Conservation (phyloP, 2,888 invertebrate species). For the Harmothoe impar region DNA sequence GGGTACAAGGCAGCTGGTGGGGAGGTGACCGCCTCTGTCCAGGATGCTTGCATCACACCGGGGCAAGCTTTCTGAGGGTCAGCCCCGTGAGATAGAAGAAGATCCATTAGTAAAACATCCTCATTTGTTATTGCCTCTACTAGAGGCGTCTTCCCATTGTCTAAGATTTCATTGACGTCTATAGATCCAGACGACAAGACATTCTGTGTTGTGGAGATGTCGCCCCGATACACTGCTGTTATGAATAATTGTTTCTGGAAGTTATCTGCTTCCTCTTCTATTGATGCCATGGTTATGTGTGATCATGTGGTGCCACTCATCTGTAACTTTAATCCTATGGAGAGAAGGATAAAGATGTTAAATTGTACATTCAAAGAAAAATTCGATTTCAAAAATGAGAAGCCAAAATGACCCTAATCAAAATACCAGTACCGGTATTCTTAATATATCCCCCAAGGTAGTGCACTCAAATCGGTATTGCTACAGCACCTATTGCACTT, state of each 20-base stretch:
- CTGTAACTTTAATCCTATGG: too few species aligned
- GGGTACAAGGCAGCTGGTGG: background rate
- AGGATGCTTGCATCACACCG: background rate
- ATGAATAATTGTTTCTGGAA: background rate
- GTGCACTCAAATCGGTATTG: too few species aligned
- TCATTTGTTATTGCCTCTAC: background rate
- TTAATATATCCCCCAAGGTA: too few species aligned
- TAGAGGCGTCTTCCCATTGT: conserved; percentile 43
- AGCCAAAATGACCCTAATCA: too few species aligned
- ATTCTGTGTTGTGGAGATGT: background rate
- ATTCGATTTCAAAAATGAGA: too few species aligned
- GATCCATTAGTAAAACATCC: background rate
- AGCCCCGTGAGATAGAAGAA: conserved; percentile 14
- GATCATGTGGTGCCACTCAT: too few species aligned
- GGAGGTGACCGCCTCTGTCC: background rate
- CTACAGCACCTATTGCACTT: too few species aligned
- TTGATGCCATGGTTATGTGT: conserved; percentile 8
- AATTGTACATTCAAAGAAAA: too few species aligned
- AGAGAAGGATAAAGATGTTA: too few species aligned
- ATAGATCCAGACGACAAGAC: background rate
- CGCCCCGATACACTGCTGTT: background rate
- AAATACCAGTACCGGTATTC: too few species aligned
- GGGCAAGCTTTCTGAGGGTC: conserved; percentile 19
- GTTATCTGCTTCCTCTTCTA: background rate
- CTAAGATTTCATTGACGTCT: conserved; percentile 1